Evolutionary conservation across 2,888 invertebrate genomes (phyloP).

Genomic region (Phasia obesa): DNA sequence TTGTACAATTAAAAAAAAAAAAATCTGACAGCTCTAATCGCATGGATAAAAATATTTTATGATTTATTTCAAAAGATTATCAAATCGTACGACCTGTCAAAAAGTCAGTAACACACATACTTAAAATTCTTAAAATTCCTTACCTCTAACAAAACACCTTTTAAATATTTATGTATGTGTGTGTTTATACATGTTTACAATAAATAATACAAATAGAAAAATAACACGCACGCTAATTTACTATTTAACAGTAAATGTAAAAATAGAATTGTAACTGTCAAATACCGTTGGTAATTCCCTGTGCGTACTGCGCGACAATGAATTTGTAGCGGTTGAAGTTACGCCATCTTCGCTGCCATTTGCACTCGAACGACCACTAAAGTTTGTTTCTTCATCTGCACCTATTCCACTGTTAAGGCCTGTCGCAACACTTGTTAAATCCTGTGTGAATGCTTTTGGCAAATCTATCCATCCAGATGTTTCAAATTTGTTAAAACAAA

Average conservation of each 20-base stretch:
- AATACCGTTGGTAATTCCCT: conserved; percentile 82
- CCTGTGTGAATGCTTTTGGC: conserved; percentile 90
- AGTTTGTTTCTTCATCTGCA: conserved; percentile 61
- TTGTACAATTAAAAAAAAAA: no score
- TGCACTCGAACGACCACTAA: conserved; percentile 54
- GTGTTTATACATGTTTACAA: neutral
- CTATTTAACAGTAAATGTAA: conserved; percentile 4
- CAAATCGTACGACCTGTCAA: no score
- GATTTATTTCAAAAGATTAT: no score
- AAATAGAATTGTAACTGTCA: conserved; percentile 25
- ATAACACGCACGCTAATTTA: conserved; percentile 6
- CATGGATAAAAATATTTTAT: no score
- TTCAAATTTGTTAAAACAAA: no score
- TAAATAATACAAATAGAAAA: neutral
- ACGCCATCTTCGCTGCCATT: conserved; percentile 77
- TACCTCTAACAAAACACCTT: no score
- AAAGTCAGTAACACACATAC: no score
- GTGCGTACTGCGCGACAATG: conserved; percentile 78
- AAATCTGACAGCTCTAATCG: no score
- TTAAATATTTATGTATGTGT: no score
- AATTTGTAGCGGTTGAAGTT: conserved; percentile 80
- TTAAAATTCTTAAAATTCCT: no score
- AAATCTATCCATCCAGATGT: conserved; percentile 84
- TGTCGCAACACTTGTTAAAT: conserved; percentile 84
- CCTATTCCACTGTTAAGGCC: conserved; percentile 78